Base-by-base conservation (phyloP, 2,797 vertebrate species). In the Diplodus puntazzo region DNA sequence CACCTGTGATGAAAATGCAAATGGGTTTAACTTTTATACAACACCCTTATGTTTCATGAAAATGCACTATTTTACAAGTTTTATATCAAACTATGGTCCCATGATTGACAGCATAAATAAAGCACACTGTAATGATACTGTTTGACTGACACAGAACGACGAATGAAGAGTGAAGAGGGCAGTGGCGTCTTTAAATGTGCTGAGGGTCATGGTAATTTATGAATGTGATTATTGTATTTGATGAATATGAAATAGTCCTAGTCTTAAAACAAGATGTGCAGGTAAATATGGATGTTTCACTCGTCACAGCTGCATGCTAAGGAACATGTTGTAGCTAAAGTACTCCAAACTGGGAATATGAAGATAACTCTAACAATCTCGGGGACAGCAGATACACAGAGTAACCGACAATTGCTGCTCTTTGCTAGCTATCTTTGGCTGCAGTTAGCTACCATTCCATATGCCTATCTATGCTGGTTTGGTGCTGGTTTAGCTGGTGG, bases 271-370 rank as follows among this genome's bases (percentile, higher is more conserved):
- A 45, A 39, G 17, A 67, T n/a, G 11, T n/a, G 8, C 13, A 14
- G 18, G 45, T 75, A 52, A 52, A 49, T 55, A n/a, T 59, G 14
- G 64, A 59, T 20, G n/a, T 18, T 49, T 68, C 49, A 27, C 50
- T 49, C 18, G 5, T 17, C 0, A 21, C 30, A 13, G 18, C n/a
- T 20, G 52, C 17, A 13, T 63, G 30, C 42, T 59, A 7, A 17
- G 43, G 39, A 69, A 62, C 34, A 61, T 39, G 62, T 42, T 55
- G n/a, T 39, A 69, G 34, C 10, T 23, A 11, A 67, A 65, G 7
- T 5, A 42, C 4, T 39, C 53, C 45, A 45, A 61, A 63, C 11
- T 4, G 27, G 11, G 17, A 10, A 34, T 21, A 39, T 46, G 45
- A 46, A 46, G 45, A 5, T 46, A 46, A 16, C 45, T 45, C 45